phyloP scores from a whole-genome alignment of 2,888 invertebrate genomes.

The Nemurella pictetii region DNA sequence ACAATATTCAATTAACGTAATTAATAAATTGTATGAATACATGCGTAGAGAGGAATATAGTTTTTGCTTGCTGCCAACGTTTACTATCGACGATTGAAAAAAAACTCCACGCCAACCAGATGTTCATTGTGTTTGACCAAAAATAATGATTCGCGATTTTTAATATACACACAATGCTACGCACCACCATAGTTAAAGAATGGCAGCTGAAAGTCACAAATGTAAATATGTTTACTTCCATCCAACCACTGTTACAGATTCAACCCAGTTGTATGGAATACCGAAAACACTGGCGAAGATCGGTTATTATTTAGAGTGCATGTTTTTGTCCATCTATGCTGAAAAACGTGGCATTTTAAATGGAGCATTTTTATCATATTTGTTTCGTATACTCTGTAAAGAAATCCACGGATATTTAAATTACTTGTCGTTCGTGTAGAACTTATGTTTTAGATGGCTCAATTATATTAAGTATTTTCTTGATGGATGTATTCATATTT shows the following conservation, averaged over 20 bases:
- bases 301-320: neutral
- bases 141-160: neutral
- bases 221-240: neutral
- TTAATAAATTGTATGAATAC: neutral
- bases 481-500: neutral
- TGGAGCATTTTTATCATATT: neutral
- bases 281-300: neutral
- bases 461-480: conserved; percentile 20
- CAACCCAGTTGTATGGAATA: neutral
- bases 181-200: neutral
- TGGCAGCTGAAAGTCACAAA: neutral
- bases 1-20: neutral
- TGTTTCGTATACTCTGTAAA: neutral
- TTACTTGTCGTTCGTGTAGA: neutral
- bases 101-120: neutral
- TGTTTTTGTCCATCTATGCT: neutral
- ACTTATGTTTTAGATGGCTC: conserved; percentile 8
- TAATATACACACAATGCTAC: neutral
- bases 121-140: neutral
- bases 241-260: neutral
- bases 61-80: neutral
- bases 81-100: neutral
- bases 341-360: neutral
- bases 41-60: neutral
- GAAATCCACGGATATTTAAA: neutral